Evolutionary conservation across 2,888 invertebrate genomes (phyloP), one percentile per base, ranked within the genome.

Genomic region (Deroplatys truncata): DNA sequence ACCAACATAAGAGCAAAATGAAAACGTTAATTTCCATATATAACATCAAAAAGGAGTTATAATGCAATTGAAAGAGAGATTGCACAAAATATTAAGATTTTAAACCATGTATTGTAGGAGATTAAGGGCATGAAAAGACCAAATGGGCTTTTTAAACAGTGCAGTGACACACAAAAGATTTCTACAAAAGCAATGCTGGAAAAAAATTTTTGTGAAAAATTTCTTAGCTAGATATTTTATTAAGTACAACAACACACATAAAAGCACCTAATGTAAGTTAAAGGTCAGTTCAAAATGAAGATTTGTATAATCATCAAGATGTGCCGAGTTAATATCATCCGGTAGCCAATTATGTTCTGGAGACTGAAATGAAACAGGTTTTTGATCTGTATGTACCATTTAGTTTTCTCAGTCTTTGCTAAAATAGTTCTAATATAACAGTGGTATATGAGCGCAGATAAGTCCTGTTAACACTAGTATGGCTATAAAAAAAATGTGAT

Each of bases 271-370:
- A 72, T 9, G 9, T 20, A 72, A 20, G 2, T 72, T 43, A 86
- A 86, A 86, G 86, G 86, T 86, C 86, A 86, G 86, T 86, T 86
- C 86, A 86, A 56, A 72, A 86, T 85, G 15, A 43, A 85, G 56
- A 85, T 35, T 20, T 7, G 28, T 85, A 16, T 9, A 20, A 84
- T 28, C 28, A 28, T 84, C 84, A 84, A 84, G 56, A 72, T 84
- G n/a, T 28, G 29, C 28, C n/a, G 28, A 84, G 29, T 84, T 85
- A n/a, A 85, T 85, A n/a, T 29, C n/a, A 29, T 15, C 28, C 31
- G 29, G 56, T 56, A 56, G 56, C 86, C 86, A 86, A 86, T 86
- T 86, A 28, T 86, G 43, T 85, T 49, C 49, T 85, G 43, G 43
- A 85, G 35, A 85, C 86, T 86, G 86, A 86, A 86, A 86, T 86